Base-by-base conservation (phyloP, 1,140 invertebrate genomes). In the Drosophila murphyi region DNA sequence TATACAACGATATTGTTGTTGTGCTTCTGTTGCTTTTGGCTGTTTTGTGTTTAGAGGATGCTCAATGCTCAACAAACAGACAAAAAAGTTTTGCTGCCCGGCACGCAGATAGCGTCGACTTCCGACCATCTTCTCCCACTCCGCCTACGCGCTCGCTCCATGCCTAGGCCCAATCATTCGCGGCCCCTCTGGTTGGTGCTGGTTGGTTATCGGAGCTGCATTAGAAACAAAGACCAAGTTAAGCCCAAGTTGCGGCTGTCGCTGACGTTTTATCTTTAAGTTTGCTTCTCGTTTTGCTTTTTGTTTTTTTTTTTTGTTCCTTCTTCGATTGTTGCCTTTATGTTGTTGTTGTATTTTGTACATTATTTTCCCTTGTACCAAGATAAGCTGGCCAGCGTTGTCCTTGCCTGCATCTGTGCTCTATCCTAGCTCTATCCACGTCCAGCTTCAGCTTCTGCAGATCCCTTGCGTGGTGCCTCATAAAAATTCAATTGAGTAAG, bases 141-240 rank as follows among this genome's bases (percentile, higher is more conserved):
- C 1, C 39, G 1, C 20, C 34, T 12, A 2, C 32, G 12, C 28
- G 0, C 37, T 29, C 43, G 29, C 34, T 41, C 10, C 5, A 5
- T 32, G 8, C 29, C 20, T 8, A 28, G 29, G 8, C 6, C 37
- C 10, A n/a, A 0, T 7, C 10, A 5, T 54, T 2, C 10, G 2
- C 32, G 5, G 35, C 10, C 10, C 3, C 4, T 52, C 10, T 41
- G 39, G 2, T 35, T 20, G 20, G 20, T 20, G 20, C 20, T 20
- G 20, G 41, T 39, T 52, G 28, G 75, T 65, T 77, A 69, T 74
- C 71, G 35, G 55, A 59, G 72, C 60, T 75, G 76, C 76, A 78
- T 71, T 75, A 70, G 72, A 75, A 59, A 78, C 60, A 78, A 75
- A 70, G 64, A 48, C 76, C 65, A 74, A 60, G 64, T 68, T 70